Conservation (phyloP, 37 sponge, comb jelly and placozoan species). For the Dysidea cf. avara region DNA sequence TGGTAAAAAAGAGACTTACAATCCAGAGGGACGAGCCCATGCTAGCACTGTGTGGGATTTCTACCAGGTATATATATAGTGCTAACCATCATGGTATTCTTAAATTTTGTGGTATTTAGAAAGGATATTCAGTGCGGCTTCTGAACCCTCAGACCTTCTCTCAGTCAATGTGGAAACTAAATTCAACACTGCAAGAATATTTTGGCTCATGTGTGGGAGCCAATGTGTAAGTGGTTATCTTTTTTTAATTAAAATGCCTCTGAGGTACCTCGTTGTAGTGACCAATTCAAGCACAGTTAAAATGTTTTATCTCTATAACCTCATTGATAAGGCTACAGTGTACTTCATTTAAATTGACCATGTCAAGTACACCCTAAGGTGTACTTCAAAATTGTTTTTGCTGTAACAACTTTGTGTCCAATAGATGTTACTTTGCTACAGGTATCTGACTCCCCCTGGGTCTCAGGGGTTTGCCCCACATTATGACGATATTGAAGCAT, state of each 20-base stretch:
- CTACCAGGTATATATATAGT: slow-evolving; percentile 53
- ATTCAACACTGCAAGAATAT: slow-evolving; percentile 84
- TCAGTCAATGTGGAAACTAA: slow-evolving; percentile 77
- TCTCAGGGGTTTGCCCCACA: slow-evolving; percentile 99
- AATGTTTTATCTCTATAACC: too few relatives aligned
- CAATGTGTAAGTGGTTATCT: slow-evolving; percentile 71
- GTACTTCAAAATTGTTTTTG: not conserved
- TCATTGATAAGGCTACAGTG: too few relatives aligned
- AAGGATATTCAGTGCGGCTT: slow-evolving; percentile 87
- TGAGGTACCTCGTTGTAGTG: too few relatives aligned
- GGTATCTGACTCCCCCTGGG: slow-evolving; percentile 92
- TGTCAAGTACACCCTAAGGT: too few relatives aligned
- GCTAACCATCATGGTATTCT: not conserved
- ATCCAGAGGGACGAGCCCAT: slow-evolving; percentile 79
- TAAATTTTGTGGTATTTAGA: slow-evolving; percentile 15
- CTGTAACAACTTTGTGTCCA: not conserved
- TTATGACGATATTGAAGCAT: slow-evolving; percentile 99
- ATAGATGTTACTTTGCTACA: too few relatives aligned
- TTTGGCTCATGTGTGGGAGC: slow-evolving; percentile 86
- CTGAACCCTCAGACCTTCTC: slow-evolving; percentile 94
- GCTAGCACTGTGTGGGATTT: slow-evolving; percentile 75
- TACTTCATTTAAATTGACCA: too few relatives aligned
- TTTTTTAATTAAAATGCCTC: not conserved
- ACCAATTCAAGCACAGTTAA: too few relatives aligned
- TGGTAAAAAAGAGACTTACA: slow-evolving; percentile 80